Evolutionary conservation across 30 jellyfish, hydroid and myxozoan species (phyloP), one percentile per base, ranked within the genome.

Genomic region (Clytia hemisphaerica): DNA sequence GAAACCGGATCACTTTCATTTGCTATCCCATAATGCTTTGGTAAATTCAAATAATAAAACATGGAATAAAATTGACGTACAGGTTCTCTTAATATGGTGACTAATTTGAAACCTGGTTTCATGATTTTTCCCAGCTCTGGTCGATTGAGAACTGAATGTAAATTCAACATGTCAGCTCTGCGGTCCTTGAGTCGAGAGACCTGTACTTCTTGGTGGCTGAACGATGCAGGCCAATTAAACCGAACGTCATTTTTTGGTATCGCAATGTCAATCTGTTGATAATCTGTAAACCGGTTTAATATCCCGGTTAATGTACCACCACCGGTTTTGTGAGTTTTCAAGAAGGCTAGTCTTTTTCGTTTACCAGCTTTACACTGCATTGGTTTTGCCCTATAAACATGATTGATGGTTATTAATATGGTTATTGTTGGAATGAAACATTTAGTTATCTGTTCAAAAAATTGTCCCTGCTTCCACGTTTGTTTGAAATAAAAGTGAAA

Each of bases 291-390:
- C 49, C 95, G 75, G 42, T 81, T 83, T 36, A 83, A 44, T 2
- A 83, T 75, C 65, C 92, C 54, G 1, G 92, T 75, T 6, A 83
- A 50, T 25, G 95, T 83, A 18, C 95, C 73, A 58, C 95, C 61
- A 15, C 78, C 95, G 0, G 95, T 83, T 59, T 83, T 83, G 72
- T 83, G 95, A 7, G 95, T 83, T 35, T 83, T 83, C 80, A 83
- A 53, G 67, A 83, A 83, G 27, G 65, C 75, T n/a, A n/a, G n/a
- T n/a, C n/a, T n/a, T n/a, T n/a, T n/a, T n/a, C n/a, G n/a, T n/a
- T n/a, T n/a, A n/a, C n/a, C n/a, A n/a, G n/a, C n/a, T n/a, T n/a
- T n/a, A n/a, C n/a, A n/a, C n/a, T n/a, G n/a, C n/a, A n/a, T n/a
- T n/a, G n/a, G n/a, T n/a, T n/a, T n/a, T n/a, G n/a, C n/a, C n/a